Percentiles rank a stretch among this genome's conserved stretches.
Conservation (phyloP, 2,888 invertebrate genomes). For the Argynnis bischoffii region DNA sequence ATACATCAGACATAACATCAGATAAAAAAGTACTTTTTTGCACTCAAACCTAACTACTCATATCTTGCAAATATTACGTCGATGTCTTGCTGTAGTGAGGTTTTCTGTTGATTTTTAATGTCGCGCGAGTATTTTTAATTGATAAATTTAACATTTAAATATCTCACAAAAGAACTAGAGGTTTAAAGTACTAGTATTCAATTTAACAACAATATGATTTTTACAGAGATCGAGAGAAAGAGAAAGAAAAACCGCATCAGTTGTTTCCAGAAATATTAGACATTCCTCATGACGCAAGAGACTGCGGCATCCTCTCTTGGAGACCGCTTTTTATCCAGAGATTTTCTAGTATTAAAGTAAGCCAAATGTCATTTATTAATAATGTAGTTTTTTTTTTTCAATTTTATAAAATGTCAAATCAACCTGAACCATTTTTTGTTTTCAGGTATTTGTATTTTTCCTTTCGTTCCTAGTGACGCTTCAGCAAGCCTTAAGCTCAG, state of each 20-base stretch:
- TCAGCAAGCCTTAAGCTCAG: slow-evolving; percentile 94
- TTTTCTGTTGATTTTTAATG: no score
- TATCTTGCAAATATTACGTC: no score
- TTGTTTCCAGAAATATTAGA: slow-evolving; percentile 84
- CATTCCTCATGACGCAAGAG: slow-evolving; percentile 86
- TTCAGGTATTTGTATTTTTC: slow-evolving; percentile 93
- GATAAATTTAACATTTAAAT: no score
- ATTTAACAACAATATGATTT: slow-evolving; percentile 27
- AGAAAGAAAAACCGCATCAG: slow-evolving; percentile 83
- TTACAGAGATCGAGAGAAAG: slow-evolving; percentile 78
- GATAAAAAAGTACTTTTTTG: no score
- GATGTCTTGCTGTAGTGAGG: no score
- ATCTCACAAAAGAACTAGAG: no score
- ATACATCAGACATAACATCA: no score
- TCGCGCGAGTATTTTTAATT: no score
- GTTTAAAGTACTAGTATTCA: no score
- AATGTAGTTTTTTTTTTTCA: neutral
- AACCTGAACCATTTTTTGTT: slow-evolving; percentile 45
- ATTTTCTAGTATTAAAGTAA: slow-evolving; percentile 94
- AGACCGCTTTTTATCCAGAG: slow-evolving; percentile 92
- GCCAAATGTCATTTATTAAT: slow-evolving; percentile 37
- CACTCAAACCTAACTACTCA: no score
- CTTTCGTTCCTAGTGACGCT: slow-evolving; percentile 94
- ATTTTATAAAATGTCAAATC: neutral
- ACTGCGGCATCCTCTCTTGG: slow-evolving; percentile 94